A percentile compares a stretch with the other conserved stretches of the same genome.
Evolutionary conservation across 2,888 invertebrate genomes (phyloP).

Genomic region (Epinotia ramella): DNA sequence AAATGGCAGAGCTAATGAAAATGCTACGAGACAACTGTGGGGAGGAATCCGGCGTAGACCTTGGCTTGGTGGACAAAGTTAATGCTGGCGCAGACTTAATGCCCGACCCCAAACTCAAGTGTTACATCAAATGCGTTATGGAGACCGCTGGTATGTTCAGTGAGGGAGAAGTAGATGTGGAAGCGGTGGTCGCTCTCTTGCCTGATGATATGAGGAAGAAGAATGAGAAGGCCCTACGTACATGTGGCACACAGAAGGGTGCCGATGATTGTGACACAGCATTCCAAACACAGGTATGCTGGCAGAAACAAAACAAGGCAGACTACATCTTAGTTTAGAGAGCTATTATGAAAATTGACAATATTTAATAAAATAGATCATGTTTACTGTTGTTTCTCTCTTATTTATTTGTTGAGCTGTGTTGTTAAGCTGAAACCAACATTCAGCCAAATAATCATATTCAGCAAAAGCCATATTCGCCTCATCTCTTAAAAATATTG

Average conservation of each 20-base stretch:
- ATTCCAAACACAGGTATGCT: slow-evolving; percentile 74
- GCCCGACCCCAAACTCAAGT: slow-evolving; percentile 69
- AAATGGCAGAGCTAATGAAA: slow-evolving; percentile 73
- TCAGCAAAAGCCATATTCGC: too few relatives aligned
- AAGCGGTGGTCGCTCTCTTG: slow-evolving; percentile 71
- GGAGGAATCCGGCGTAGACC: slow-evolving; percentile 70
- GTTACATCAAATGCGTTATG: slow-evolving; percentile 79
- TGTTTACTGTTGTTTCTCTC: slow-evolving; percentile 13
- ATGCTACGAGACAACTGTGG: slow-evolving; percentile 74
- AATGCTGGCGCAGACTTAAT: slow-evolving; percentile 69
- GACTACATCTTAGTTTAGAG: slow-evolving; percentile 72
- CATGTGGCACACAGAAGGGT: slow-evolving; percentile 70
- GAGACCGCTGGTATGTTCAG: slow-evolving; percentile 78
- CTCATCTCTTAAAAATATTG: too few relatives aligned
- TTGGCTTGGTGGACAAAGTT: slow-evolving; percentile 63
- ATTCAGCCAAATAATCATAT: too few relatives aligned
- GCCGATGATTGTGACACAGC: slow-evolving; percentile 77
- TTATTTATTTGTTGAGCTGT: too few relatives aligned
- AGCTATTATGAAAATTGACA: background rate
- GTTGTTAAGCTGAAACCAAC: too few relatives aligned
- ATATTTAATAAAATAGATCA: slow-evolving; percentile 24
- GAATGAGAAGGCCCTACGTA: slow-evolving; percentile 59
- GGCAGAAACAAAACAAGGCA: slow-evolving; percentile 69
- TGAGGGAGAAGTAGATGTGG: slow-evolving; percentile 72
- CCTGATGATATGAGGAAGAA: slow-evolving; percentile 63